Conservation (phyloP, 1,140 invertebrate species). For the Gonatopus flavifemur region DNA sequence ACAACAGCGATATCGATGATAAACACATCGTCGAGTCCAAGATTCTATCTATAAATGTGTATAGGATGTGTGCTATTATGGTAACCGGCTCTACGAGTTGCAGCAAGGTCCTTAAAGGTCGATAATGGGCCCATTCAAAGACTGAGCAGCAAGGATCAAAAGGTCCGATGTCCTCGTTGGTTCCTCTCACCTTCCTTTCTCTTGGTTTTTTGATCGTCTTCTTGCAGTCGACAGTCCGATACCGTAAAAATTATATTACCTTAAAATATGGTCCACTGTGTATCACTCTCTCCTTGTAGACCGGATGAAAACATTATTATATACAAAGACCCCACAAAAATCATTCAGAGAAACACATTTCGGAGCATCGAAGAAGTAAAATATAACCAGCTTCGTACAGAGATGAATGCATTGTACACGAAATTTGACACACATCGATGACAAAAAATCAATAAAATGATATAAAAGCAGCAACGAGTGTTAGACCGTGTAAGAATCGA, state of each 20-base stretch:
- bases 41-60: too few relatives aligned
- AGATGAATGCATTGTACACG: too few relatives aligned
- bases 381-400: too few relatives aligned
- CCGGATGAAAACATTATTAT: conserved; percentile 37
- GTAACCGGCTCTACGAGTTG: conserved; percentile 43
- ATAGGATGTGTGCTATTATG: conserved; percentile 46
- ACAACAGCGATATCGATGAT: too few relatives aligned
- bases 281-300: conserved; percentile 16
- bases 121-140: conserved; percentile 41
- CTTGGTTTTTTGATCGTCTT: not conserved
- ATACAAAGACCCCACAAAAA: too few relatives aligned
- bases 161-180: conserved; percentile 44
- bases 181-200: conserved; percentile 23
- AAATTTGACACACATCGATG: too few relatives aligned
- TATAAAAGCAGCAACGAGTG: too few relatives aligned
- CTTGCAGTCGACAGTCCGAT: conserved; percentile 16
- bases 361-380: too few relatives aligned
- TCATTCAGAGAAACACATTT: too few relatives aligned
- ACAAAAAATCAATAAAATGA: too few relatives aligned
- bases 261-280: conserved; percentile 28
- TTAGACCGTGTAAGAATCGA: too few relatives aligned
- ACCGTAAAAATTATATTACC: conserved; percentile 29
- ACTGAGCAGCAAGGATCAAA: conserved; percentile 36
- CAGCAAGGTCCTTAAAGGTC: conserved; percentile 51
- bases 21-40: too few relatives aligned